A percentile compares a stretch with the other conserved stretches of the same genome.
Evolutionary conservation across 2,113 vertebrate genomes (phyloP).

Genomic region (Engystomops pustulosus): DNA sequence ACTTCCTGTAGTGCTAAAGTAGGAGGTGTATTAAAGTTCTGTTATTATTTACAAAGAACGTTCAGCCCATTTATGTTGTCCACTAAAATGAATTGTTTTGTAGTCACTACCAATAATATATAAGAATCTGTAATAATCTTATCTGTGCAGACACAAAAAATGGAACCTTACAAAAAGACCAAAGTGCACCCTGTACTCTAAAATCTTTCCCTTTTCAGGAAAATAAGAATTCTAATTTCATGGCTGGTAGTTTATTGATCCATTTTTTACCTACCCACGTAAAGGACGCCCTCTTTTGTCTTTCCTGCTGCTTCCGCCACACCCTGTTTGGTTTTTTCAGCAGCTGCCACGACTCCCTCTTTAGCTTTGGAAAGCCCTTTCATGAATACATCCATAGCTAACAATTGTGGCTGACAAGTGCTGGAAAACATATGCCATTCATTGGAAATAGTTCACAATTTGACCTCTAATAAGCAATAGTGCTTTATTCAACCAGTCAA

Average conservation of each 20-base stretch:
- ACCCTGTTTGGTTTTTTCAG: constrained; percentile 89
- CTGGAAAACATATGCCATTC: constrained; percentile 27
- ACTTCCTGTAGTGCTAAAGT: neutral
- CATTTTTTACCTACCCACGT: constrained; percentile 80
- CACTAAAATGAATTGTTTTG: neutral
- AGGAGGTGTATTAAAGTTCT: neutral
- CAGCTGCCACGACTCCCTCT: constrained; percentile 84
- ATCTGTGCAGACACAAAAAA: neutral
- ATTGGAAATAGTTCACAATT: neutral
- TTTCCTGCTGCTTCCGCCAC: constrained; percentile 86
- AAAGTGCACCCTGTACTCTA: neutral
- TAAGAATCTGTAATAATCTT: neutral
- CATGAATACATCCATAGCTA: constrained; percentile 83
- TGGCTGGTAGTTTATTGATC: constrained; percentile 44
- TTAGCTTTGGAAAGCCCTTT: constrained; percentile 87
- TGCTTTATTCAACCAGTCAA: neutral
- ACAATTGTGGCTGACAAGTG: constrained; percentile 61
- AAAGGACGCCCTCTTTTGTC: constrained; percentile 88
- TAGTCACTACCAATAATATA: neutral
- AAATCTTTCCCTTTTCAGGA: neutral
- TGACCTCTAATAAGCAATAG: neutral
- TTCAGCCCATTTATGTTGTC: neutral
- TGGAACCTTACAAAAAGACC: neutral
- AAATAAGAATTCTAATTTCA: constrained; percentile 20
- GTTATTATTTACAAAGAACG: neutral